Conservation (phyloP, 2,113 vertebrate species). For the Peromyscus maniculatus region DNA sequence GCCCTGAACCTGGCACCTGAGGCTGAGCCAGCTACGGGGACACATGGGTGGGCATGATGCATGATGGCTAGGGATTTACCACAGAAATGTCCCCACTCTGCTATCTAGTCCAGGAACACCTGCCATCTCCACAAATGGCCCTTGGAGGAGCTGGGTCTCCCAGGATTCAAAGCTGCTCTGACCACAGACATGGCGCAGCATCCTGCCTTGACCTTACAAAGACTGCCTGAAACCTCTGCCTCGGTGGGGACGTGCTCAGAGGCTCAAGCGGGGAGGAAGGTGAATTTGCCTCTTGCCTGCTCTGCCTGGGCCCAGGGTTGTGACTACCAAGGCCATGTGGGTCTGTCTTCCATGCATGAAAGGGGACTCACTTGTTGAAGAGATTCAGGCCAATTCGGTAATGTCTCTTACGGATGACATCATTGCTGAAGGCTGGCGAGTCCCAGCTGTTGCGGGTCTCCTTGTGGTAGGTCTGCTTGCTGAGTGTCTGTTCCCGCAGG, state of each 20-base stretch:
- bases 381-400: conserved; percentile 98
- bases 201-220: background rate
- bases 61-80: background rate
- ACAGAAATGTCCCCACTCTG: background rate
- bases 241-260: background rate
- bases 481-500: conserved; percentile 96
- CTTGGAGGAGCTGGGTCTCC: background rate
- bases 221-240: background rate
- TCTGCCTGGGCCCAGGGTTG: background rate
- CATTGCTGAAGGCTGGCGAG: conserved; percentile 98
- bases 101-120: background rate
- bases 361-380: conserved; percentile 96
- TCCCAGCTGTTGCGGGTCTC: conserved; percentile 99
- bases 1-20: background rate
- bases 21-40: background rate
- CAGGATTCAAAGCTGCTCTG: background rate
- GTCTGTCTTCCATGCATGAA: background rate
- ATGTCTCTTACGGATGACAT: conserved; percentile 97
- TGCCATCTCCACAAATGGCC: background rate
- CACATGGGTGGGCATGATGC: no score
- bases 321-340: background rate
- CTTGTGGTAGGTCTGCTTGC: conserved; percentile 99
- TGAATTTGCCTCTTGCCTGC: background rate
- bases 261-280: background rate
- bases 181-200: background rate